These are phyloP conservation scores for Metalampra italica DNA, from an alignment of 2,888 invertebrate species.

Conservation along the genomic window DNA sequence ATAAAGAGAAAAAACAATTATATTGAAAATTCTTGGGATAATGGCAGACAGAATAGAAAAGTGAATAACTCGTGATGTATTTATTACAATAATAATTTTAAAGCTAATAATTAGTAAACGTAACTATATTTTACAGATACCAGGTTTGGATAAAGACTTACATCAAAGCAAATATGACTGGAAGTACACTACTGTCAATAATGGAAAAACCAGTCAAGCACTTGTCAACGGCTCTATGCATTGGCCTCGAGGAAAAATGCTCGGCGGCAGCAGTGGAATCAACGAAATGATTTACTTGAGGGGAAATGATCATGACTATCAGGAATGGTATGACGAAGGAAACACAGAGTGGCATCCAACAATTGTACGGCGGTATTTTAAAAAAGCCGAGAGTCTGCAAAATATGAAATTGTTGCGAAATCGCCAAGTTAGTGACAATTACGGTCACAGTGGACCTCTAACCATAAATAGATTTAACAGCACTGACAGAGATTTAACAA, in stretches of 20 bases:
- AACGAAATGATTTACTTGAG: slow-evolving; percentile 79
- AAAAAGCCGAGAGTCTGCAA: slow-evolving; percentile 69
- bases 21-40: no score
- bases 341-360: slow-evolving; percentile 76
- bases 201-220: slow-evolving; percentile 84
- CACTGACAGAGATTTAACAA: slow-evolving; percentile 42
- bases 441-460: slow-evolving; percentile 65
- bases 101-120: no score
- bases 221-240: slow-evolving; percentile 39
- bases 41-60: no score
- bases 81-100: no score
- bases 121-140: slow-evolving; percentile 32
- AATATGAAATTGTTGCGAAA: slow-evolving; percentile 27
- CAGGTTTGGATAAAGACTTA: slow-evolving; percentile 21
- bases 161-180: slow-evolving; percentile 81
- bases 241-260: slow-evolving; percentile 81
- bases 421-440: slow-evolving; percentile 28
- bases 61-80: no score
- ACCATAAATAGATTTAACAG: slow-evolving; percentile 60
- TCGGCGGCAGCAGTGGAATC: slow-evolving; percentile 77
- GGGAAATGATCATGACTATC: slow-evolving; percentile 69
- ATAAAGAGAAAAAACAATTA: no score
- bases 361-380: slow-evolving; percentile 65
- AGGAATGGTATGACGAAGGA: slow-evolving; percentile 71
- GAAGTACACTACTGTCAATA: slow-evolving; percentile 89